These are phyloP conservation scores for Epinotia nisella DNA, from an alignment of 2,888 invertebrate genomes.

Conservation along the genomic window DNA sequence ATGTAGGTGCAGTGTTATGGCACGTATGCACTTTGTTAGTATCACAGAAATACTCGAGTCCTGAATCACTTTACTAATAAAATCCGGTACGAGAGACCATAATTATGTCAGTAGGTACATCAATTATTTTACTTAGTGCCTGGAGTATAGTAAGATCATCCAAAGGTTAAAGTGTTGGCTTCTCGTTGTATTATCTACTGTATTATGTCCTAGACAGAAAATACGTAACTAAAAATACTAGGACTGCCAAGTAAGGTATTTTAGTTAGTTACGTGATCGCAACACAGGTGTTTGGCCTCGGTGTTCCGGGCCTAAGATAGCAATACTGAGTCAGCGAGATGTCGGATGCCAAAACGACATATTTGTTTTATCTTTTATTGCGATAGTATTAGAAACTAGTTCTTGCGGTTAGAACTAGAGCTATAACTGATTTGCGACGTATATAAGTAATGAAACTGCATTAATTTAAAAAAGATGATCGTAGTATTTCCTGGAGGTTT, in stretches of 20 bases:
- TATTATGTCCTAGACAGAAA: not conserved
- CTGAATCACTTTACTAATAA: too few relatives aligned
- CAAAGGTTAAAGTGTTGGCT: too few relatives aligned
- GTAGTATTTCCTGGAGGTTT: constrained; percentile 43
- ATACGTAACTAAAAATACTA: not conserved
- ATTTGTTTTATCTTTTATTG: constrained; percentile 18
- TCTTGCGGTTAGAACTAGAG: not conserved
- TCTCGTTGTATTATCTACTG: too few relatives aligned
- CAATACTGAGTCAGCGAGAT: constrained; percentile 64
- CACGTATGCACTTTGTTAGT: too few relatives aligned
- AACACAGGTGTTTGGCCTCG: constrained; percentile 68
- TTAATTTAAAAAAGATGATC: constrained; percentile 10
- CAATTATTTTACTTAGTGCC: too few relatives aligned
- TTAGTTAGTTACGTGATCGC: constrained; percentile 54
- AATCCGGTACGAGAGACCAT: too few relatives aligned
- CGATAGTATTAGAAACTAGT: not conserved
- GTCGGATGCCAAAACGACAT: constrained; percentile 58
- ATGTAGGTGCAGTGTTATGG: too few relatives aligned
- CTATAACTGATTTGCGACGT: not conserved
- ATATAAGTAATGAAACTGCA: constrained; percentile 3
- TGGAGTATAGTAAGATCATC: too few relatives aligned
- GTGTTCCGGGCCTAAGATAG: constrained; percentile 60
- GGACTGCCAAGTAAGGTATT: constrained; percentile 32
- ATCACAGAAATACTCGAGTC: too few relatives aligned
- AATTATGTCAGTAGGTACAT: too few relatives aligned